A percentile compares a stretch with the other conserved stretches of the same genome.
Evolutionary conservation across 2,888 invertebrate genomes (phyloP).

Genomic region (Psococerastis gibbosa): DNA sequence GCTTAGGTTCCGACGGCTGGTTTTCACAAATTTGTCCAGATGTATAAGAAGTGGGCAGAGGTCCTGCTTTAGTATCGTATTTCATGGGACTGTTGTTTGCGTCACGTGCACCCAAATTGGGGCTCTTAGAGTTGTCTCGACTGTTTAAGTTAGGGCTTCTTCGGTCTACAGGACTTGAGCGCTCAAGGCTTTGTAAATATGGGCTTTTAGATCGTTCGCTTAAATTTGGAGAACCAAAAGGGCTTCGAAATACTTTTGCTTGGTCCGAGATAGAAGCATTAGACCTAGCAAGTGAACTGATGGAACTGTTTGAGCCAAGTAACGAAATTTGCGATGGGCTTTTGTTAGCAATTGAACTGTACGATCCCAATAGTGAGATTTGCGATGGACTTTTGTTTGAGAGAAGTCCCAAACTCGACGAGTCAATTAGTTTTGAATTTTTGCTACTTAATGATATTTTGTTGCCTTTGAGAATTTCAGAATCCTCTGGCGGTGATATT

Average conservation of each 20-base stretch:
- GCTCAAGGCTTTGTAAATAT: slow-evolving; percentile 5
- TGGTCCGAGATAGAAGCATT: slow-evolving; percentile 1
- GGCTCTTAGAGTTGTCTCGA: slow-evolving; percentile 1
- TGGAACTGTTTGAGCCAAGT: slow-evolving; percentile 6
- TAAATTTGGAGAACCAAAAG: slow-evolving; percentile 7
- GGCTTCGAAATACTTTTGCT: not conserved
- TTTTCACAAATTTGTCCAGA: slow-evolving; percentile 8
- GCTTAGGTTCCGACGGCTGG: not conserved
- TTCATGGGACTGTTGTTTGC: not conserved
- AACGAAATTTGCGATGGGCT: slow-evolving; percentile 7
- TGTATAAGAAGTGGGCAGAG: slow-evolving; percentile 1
- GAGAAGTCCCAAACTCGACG: slow-evolving; percentile 7
- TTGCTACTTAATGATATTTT: slow-evolving; percentile 5
- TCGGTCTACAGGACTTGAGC: not conserved
- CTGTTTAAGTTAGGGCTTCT: slow-evolving; percentile 4
- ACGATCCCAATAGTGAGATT: not conserved
- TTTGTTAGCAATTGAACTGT: slow-evolving; percentile 5
- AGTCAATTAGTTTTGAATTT: slow-evolving; percentile 7
- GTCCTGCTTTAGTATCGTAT: not conserved
- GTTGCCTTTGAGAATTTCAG: slow-evolving; percentile 2
- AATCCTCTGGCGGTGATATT: slow-evolving; percentile 6
- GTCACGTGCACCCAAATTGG: slow-evolving; percentile 2
- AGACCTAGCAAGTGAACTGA: slow-evolving; percentile 7
- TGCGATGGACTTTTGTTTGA: slow-evolving; percentile 7
- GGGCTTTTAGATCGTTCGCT: slow-evolving; percentile 8